Conservation (phyloP, 2,113 vertebrate species). For the Mus pahari region DNA sequence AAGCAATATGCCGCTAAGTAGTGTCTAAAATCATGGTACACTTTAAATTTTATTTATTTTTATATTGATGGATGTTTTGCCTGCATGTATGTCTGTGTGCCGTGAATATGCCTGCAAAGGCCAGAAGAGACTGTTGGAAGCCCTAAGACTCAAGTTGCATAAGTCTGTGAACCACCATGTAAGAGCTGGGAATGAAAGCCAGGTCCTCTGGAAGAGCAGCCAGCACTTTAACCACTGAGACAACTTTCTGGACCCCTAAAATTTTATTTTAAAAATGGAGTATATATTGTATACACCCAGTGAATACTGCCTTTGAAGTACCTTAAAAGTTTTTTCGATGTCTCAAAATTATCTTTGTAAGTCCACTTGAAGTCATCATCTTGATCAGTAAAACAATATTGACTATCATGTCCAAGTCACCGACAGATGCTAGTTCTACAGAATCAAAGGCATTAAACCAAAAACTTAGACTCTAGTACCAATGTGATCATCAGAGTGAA, state of each 20-base stretch:
- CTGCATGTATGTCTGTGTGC: neutral
- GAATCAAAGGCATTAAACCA: constrained; percentile 27
- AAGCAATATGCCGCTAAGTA: neutral
- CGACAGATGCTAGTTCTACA: neutral
- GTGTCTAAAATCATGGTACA: neutral
- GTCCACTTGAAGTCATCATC: neutral
- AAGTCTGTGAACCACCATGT: neutral
- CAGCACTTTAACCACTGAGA: neutral
- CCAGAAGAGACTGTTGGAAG: neutral
- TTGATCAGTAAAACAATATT: neutral
- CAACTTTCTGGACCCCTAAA: neutral
- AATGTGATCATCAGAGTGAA: neutral
- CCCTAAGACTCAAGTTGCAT: neutral
- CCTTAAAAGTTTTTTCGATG: neutral
- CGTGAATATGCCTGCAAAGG: neutral
- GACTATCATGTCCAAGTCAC: neutral
- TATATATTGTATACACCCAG: neutral
- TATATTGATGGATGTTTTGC: neutral
- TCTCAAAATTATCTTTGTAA: constrained; percentile 1
- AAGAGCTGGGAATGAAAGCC: neutral
- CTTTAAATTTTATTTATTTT: neutral
- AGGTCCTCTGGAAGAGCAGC: neutral
- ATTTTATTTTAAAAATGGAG: neutral
- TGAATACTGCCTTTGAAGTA: neutral
- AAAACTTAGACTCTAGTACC: neutral